Evolutionary conservation across 2,113 vertebrate genomes (phyloP), one percentile per base, ranked within the genome.

Genomic region (Shinisaurus crocodilurus): DNA sequence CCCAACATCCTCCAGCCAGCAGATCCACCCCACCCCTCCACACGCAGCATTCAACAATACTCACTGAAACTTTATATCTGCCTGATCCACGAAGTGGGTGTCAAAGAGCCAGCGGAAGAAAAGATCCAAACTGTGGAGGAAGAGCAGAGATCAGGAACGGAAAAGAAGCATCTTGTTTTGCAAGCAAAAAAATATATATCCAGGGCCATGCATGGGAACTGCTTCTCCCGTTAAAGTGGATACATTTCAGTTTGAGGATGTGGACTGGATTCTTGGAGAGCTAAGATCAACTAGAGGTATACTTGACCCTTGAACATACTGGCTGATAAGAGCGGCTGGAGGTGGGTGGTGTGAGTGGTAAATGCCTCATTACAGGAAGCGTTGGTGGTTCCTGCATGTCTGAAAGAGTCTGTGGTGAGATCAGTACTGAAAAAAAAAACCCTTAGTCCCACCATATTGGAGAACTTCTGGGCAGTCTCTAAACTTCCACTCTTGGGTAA

Each of bases 91-190:
- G 83, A 99, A 99, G 91, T 98, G 96, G 57, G 97, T 97, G 92
- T 99, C 99, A 13, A 99, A 99, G 25, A 99, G 98, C 99, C 99
- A 99, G 32, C 98, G 98, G 91, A 99, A 98, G 94, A 99, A 99
- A 65, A 99, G 96, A 92, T 99, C 97, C 95, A 99, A 95, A 93
- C 99, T 99, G 86, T 1, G 93, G 60, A 90, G 69, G 15, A 1
- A 6, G 82, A 92, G 92, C 32, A 63, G 9, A 95, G 86, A 92
- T 92, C 1, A 94, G 25, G 5, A 86, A 72, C 7, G 86, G 23
- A 50, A 93, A 76, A 95, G 85, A 93, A 86, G 50, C 8, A 81
- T 2, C 0, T 63, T 23, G 32, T n/a, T 57, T 32, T 77, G 48
- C 20, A 77, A 25, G 7, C 54, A 2, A 69, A n/a, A n/a, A n/a